Evolutionary conservation across 2,113 vertebrate genomes (phyloP).

Genomic region (Caretta caretta): DNA sequence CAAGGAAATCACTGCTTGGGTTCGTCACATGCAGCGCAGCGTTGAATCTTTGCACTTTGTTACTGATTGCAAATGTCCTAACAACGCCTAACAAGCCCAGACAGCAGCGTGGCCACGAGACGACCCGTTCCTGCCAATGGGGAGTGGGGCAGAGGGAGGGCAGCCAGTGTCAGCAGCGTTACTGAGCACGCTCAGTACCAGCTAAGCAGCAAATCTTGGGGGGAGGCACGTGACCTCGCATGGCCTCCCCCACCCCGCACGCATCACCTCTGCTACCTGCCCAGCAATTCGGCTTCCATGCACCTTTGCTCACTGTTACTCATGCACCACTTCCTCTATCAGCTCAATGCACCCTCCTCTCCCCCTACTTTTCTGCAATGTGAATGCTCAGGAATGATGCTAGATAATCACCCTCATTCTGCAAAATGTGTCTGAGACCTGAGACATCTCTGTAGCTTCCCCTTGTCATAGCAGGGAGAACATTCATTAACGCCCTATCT

Average conservation of each 20-base stretch:
- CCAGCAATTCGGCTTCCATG: neutral
- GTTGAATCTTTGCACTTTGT: neutral
- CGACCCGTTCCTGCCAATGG: too few relatives aligned
- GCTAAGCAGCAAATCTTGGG: too few relatives aligned
- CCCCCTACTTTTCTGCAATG: neutral
- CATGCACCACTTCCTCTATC: neutral
- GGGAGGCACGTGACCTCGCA: too few relatives aligned
- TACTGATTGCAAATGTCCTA: neutral
- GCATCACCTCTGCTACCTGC: neutral
- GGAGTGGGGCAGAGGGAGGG: too few relatives aligned
- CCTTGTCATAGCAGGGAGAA: neutral
- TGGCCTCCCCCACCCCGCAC: too few relatives aligned
- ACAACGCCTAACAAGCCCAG: neutral
- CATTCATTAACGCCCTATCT: neutral
- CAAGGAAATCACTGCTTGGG: neutral
- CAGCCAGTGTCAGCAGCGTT: too few relatives aligned
- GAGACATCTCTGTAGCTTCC: neutral
- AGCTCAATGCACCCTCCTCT: neutral
- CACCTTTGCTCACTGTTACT: neutral
- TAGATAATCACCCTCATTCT: neutral
- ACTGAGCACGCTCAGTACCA: too few relatives aligned
- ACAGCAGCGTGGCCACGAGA: neutral
- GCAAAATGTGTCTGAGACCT: neutral
- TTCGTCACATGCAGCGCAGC: too few relatives aligned
- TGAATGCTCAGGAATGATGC: neutral